These are phyloP conservation scores for Mactra quadrangularis DNA, from an alignment of 1,140 invertebrate genomes.

Conservation along the genomic window DNA sequence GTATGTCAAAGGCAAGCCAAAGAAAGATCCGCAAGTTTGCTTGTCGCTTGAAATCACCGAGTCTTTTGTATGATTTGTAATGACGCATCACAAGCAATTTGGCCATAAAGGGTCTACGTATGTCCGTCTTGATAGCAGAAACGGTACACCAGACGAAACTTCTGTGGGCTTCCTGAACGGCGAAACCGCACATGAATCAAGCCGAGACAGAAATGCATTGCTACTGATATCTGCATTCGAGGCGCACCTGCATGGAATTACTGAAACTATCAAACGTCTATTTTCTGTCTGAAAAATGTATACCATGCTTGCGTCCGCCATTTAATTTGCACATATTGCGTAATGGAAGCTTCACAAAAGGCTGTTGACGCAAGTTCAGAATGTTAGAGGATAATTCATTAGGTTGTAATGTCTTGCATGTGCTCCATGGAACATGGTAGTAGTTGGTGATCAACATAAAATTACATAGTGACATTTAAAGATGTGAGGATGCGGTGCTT, in stretches of 20 bases:
- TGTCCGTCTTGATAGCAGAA: slow-evolving; percentile 33
- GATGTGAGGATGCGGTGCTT: too few species aligned
- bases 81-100: slow-evolving; percentile 55
- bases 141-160: slow-evolving; percentile 26
- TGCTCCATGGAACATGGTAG: neutral
- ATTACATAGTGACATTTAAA: too few species aligned
- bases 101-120: slow-evolving; percentile 48
- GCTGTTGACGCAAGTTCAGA: slow-evolving; percentile 20
- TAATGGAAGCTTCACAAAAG: slow-evolving; percentile 13
- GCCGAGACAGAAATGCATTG: slow-evolving; percentile 9
- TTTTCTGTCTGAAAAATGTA: slow-evolving; percentile 1
- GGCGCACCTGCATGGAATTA: slow-evolving; percentile 52
- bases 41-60: slow-evolving; percentile 55
- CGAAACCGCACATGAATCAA: slow-evolving; percentile 53
- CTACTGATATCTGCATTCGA: slow-evolving; percentile 43
- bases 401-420: slow-evolving; percentile 27
- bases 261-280: slow-evolving; percentile 19
- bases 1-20: slow-evolving; percentile 58
- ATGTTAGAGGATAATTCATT: neutral
- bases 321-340: slow-evolving; percentile 37
- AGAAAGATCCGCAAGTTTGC: slow-evolving; percentile 50
- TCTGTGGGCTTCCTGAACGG: slow-evolving; percentile 28
- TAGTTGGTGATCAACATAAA: too few species aligned
- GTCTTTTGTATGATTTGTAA: slow-evolving; percentile 49
- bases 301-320: neutral